Base-by-base conservation (phyloP, 2,888 invertebrate species). In the Archips xylosteana region DNA sequence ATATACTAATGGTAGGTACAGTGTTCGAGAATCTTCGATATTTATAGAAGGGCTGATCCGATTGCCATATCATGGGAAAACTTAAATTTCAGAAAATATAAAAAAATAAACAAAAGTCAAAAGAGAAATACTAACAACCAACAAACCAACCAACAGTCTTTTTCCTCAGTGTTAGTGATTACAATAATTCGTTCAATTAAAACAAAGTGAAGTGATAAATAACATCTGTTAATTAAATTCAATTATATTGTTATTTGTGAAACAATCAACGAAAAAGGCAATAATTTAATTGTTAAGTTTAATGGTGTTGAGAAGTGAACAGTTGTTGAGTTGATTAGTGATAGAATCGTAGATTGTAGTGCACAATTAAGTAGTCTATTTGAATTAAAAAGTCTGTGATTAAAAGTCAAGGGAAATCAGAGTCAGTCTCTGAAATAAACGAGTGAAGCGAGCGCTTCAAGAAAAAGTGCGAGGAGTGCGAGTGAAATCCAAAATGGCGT, bases 401-500 rank as follows among this genome's bases (percentile, higher is more conserved):
- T 75, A 57, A 45, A 70, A 70, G 59, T 73, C 51, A 60, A 73
- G 61, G 36, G 42, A 72, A 51, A 51, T 32, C 15, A 23, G 12
- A 57, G n/a, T 23, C 54, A 9, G 54, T 57, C 12, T 63, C 32
- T 47, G 63, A 47, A 15, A 62, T 12, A n/a, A 34, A 51, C 57
- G 23, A 49, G 54, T 32, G 12, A 34, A 72, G 80, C 81, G 81
- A 80, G 83, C 84, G 85, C 80, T 71, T 81, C 61, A 77, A 78
- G 72, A 78, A 68, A 83, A 77, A 23, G 23, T 23, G 23, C 23
- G 23, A 23, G 74, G 78, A 49, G 68, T 77, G 49, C 80, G 78
- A 47, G 68, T 77, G 49, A 76, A 74, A 69, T 75, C 79, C 80
- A 96, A 95, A 82, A 97, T 97, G 97, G 97, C 97, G 89, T 97